Evolutionary conservation across 2,888 invertebrate species (phyloP).

Genomic region (Malacosoma neustria): DNA sequence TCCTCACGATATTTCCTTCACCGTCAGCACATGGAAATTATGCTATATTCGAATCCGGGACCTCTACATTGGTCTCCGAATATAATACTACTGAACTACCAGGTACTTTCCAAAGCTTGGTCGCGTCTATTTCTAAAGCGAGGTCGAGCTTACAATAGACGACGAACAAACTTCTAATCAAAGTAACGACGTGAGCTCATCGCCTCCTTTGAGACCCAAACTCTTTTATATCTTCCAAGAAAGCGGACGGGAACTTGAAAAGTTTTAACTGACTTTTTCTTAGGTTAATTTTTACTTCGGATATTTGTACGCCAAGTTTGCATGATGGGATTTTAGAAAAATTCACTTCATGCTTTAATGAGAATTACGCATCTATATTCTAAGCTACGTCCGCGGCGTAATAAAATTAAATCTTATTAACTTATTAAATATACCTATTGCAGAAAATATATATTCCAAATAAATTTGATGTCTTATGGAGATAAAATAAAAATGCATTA

Average conservation of each 20-base stretch:
- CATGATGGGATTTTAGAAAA: not conserved
- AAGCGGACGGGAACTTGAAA: slow-evolving; percentile 21
- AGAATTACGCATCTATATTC: too few species aligned
- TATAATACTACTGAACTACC: too few species aligned
- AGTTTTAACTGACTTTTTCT: slow-evolving; percentile 27
- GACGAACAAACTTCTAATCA: slow-evolving; percentile 43
- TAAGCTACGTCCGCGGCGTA: not conserved
- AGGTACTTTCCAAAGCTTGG: too few species aligned
- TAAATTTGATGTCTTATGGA: too few species aligned
- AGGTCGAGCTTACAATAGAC: slow-evolving; percentile 16
- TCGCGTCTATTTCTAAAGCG: slow-evolving; percentile 1
- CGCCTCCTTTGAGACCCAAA: slow-evolving; percentile 41
- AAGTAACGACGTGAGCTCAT: slow-evolving; percentile 48
- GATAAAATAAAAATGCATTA: too few species aligned
- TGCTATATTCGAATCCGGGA: too few species aligned
- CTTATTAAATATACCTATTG: not conserved
- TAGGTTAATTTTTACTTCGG: slow-evolving; percentile 14
- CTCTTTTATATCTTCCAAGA: slow-evolving; percentile 43
- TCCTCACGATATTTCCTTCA: too few species aligned
- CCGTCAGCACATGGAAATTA: too few species aligned
- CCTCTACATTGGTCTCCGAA: too few species aligned
- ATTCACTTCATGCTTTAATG: not conserved
- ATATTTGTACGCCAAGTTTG: slow-evolving; percentile 4
- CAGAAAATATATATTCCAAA: too few species aligned
- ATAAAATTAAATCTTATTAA: slow-evolving; percentile 2